These are phyloP conservation scores for Ifrita kowaldi DNA, from an alignment of 2,113 vertebrate species.

Conservation along the genomic window DNA sequence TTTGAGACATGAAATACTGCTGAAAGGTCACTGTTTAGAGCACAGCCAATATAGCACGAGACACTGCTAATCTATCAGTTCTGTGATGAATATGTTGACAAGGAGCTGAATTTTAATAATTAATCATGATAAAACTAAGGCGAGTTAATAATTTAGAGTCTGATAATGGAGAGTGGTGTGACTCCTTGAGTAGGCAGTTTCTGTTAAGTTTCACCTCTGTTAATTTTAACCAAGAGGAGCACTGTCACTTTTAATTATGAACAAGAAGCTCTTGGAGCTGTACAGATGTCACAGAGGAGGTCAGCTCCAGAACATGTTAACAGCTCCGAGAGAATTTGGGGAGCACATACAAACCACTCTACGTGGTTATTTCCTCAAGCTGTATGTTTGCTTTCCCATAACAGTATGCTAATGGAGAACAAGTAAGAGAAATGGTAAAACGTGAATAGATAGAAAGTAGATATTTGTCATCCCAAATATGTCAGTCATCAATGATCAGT, in stretches of 20 bases:
- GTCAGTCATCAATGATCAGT: not conserved
- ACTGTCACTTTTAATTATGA: conserved; percentile 28
- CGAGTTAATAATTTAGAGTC: conserved; percentile 55
- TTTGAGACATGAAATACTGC: conserved; percentile 51
- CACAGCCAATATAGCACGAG: conserved; percentile 20
- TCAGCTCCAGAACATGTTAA: not conserved
- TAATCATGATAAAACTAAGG: conserved; percentile 69
- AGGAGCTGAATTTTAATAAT: conserved; percentile 70
- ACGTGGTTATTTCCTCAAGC: not conserved
- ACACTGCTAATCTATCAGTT: conserved; percentile 40
- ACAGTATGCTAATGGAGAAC: not conserved
- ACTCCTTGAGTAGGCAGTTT: conserved; percentile 32
- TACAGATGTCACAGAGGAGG: not conserved
- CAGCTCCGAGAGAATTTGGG: not conserved
- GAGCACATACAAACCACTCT: not conserved
- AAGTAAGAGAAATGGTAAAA: not conserved
- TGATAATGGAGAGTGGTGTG: conserved; percentile 49
- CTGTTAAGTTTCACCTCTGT: conserved; percentile 47
- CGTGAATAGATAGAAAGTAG: not conserved
- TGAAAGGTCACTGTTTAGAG: conserved; percentile 58
- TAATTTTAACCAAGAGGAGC: conserved; percentile 61
- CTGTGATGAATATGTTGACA: conserved; percentile 59
- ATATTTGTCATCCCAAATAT: not conserved
- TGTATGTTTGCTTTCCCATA: not conserved
- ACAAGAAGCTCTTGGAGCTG: not conserved